A percentile compares a stretch with the other conserved stretches of the same genome.
These are phyloP conservation scores for Mohoua ochrocephala DNA, from an alignment of 2,113 vertebrate species.

Conservation along the genomic window DNA sequence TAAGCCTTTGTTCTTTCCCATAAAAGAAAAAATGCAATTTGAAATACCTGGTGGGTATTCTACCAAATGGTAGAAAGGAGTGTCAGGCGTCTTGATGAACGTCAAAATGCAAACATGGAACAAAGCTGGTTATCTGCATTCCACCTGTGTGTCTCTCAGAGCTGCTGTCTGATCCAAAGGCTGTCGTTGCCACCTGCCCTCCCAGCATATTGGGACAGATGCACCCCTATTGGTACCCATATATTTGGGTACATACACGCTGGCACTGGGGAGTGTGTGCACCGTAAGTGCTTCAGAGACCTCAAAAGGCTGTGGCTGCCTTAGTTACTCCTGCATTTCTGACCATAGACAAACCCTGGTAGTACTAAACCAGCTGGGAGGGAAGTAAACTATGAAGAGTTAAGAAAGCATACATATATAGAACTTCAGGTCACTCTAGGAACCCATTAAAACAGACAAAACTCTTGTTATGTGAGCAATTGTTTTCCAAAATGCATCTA, in stretches of 20 bases:
- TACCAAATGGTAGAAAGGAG: background rate
- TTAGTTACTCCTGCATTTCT: background rate
- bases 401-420: background rate
- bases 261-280: accelerated
- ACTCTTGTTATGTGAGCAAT: background rate
- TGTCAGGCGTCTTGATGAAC: background rate
- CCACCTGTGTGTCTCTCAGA: background rate
- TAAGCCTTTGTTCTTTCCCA: background rate
- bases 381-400: background rate
- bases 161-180: background rate
- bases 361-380: accelerated
- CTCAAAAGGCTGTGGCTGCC: background rate
- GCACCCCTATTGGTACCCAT: too few species aligned
- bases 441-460: background rate
- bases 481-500: background rate
- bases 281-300: background rate
- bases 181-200: background rate
- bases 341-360: accelerated
- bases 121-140: background rate
- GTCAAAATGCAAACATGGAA: background rate
- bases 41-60: background rate
- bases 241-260: background rate
- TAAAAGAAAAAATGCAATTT: background rate
- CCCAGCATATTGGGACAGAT: background rate
- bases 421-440: background rate